Evolutionary conservation across 2,797 vertebrate species (phyloP), one percentile per base, ranked within the genome.

Genomic region (Diplodus sargus): DNA sequence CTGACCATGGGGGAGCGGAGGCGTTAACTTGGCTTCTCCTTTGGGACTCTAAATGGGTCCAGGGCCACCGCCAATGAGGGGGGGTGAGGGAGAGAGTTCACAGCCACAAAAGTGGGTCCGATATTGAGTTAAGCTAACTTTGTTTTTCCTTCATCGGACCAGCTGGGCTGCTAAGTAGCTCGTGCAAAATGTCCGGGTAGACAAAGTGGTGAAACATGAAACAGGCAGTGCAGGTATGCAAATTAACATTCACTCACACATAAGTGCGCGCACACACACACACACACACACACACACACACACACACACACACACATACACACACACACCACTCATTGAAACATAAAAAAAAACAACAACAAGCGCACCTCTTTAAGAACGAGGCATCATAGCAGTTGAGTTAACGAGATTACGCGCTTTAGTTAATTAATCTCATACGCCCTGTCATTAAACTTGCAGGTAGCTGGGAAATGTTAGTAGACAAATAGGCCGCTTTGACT

Each of bases 401-500:
- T 74, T 88, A 92, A 84, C 70, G 78, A 82, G 80, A 89, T 90
- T 83, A 85, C 70, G 60, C 74, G 88, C 91, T 88, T 91, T 92
- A 89, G 82, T 92, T 94, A 93, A 93, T 94, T 93, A 94, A 94
- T 93, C 87, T 86, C 77, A 79, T 58, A 73, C 79, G 86, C 74
- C 74, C 75, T 84, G 67, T 86, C 85, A 85, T 86, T 89, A 86
- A 90, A 89, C 68, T 68, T 73, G 45, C 70, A 81, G 77, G 72
- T 87, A 90, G 63, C 83, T 79, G 9, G 51, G 78, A 86, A 79
- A 70, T 72, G 85, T 91, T 92, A 85, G 85, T 69, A 83, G 89
- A 94, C 90, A 95, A 95, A 94, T 91, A 75, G 87, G 86, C 82
- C 70, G 80, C 89, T 93, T 91, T 93, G 81, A 87, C 90, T 83